Percentiles rank a stretch among this genome's conserved stretches.
These are phyloP conservation scores for Lophotis ruficrista DNA, from an alignment of 2,113 vertebrate species.

Conservation along the genomic window DNA sequence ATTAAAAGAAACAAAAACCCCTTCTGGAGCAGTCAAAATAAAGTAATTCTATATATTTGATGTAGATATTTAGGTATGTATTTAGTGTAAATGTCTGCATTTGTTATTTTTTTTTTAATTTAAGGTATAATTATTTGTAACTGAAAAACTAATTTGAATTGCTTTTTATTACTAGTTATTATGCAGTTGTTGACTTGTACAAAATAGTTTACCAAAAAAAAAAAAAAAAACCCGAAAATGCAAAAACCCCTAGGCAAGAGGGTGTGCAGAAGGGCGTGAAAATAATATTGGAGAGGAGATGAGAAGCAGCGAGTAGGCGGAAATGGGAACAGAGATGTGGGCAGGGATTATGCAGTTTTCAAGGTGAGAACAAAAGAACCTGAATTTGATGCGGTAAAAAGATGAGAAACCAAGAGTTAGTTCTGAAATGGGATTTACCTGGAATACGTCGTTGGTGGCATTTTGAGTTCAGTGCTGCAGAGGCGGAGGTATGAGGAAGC, in stretches of 20 bases:
- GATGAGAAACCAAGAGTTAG: neutral
- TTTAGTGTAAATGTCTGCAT: neutral
- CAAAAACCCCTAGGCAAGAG: slow-evolving; percentile 4
- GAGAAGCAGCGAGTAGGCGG: slow-evolving; percentile 20
- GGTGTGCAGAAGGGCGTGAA: slow-evolving; percentile 37
- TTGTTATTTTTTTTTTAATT: neutral
- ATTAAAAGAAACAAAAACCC: neutral
- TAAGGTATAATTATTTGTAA: neutral
- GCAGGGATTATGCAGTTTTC: slow-evolving; percentile 26
- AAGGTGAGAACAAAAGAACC: neutral
- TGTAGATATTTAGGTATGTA: neutral
- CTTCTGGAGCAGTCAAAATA: neutral
- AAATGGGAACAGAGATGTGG: slow-evolving; percentile 6
- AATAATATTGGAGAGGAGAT: neutral
- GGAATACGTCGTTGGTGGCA: neutral
- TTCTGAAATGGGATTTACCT: neutral
- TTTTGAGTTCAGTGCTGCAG: neutral
- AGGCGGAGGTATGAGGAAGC: neutral
- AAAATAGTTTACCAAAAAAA: neutral
- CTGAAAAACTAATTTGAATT: neutral
- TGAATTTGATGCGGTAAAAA: neutral
- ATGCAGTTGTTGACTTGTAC: neutral
- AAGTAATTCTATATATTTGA: neutral
- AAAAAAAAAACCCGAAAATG: neutral
- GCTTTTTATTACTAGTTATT: neutral